phyloP scores from a whole-genome alignment of 2,113 vertebrate species.

The Poecilia latipinna region DNA sequence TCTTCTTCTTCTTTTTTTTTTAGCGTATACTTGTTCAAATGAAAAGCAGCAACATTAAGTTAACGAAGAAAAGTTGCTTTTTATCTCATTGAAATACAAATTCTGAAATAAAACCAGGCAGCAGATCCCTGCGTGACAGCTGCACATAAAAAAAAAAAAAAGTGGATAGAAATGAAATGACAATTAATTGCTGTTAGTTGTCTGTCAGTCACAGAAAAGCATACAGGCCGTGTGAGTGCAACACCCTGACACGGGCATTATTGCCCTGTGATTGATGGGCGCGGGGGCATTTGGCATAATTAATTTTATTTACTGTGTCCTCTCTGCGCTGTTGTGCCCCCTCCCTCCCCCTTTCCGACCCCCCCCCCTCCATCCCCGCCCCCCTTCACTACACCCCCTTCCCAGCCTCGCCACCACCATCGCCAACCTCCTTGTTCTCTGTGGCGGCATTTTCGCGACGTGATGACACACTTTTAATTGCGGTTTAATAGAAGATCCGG shows the following conservation, averaged over 20 bases:
- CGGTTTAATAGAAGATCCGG: conserved; percentile 74
- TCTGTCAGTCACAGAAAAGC: conserved; percentile 67
- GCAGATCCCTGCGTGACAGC: conserved; percentile 48
- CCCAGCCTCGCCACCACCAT: background rate
- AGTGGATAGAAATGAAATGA: conserved; percentile 61
- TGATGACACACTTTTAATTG: conserved; percentile 76
- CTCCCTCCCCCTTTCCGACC: background rate
- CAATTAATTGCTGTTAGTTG: conserved; percentile 76
- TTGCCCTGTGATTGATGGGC: conserved; percentile 79
- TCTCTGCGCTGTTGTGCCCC: conserved; percentile 47
- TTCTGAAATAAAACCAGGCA: background rate
- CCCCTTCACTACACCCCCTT: background rate
- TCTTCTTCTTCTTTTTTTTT: too few species aligned
- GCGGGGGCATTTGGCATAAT: conserved; percentile 76
- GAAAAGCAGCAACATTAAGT: background rate
- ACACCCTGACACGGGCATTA: conserved; percentile 75
- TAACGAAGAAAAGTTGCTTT: background rate
- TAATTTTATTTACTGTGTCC: conserved; percentile 79
- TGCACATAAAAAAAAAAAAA: background rate
- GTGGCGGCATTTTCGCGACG: conserved; percentile 64
- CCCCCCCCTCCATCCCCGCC: background rate
- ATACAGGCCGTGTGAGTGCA: conserved; percentile 60
- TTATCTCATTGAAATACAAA: background rate
- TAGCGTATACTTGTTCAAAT: background rate
- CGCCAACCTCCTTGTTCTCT: conserved; percentile 16